Base-by-base conservation (phyloP, 2,797 vertebrate species). In the Gymnoscopelus braueri region DNA sequence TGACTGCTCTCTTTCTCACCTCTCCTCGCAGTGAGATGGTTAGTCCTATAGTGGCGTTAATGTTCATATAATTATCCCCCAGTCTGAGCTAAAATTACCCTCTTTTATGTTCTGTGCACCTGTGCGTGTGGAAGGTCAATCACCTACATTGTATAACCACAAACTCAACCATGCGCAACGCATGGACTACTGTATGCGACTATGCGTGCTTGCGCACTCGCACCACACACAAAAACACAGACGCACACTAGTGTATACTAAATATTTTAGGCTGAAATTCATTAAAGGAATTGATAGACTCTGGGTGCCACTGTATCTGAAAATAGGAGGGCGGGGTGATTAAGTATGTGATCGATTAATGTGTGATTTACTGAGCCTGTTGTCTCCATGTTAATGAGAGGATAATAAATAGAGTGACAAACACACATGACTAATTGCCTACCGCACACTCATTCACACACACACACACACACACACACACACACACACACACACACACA, bases 351-450 rank as follows among this genome's bases (percentile, higher is more conserved):
- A 92, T 91, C 68, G 77, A 93, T 91, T 12, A 60, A 14, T 5
- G 57, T 52, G 77, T 84, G 85, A 91, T 92, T 78, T 84, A 87
- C 72, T 47, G 51, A n/a, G 60, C 78, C 71, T 84, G 81, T 78
- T 80, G 82, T 82, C 77, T 88, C 74, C 73, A 74, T 88, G 83
- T 86, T 87, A 91, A 92, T 89, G 83, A 88, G 83, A 85, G 80
- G 39, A 71, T 85, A 87, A 88, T 86, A 89, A 89, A 89, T 78
- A 83, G 70, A 89, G 69, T 64, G 50, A 74, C 50, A 50, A 53
- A 44, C 60, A 57, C 6, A 49, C 56, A 51, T 65, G 58, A 64
- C 24, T 67, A 29, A 44, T n/a, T 35, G 15, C 15, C 23, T 23
- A 54, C 14, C 24, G 24, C 12, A 24, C 55, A 13, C 12, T 3